phyloP scores from a whole-genome alignment of 2,113 vertebrate species.

The Notarius lentiginosus region DNA sequence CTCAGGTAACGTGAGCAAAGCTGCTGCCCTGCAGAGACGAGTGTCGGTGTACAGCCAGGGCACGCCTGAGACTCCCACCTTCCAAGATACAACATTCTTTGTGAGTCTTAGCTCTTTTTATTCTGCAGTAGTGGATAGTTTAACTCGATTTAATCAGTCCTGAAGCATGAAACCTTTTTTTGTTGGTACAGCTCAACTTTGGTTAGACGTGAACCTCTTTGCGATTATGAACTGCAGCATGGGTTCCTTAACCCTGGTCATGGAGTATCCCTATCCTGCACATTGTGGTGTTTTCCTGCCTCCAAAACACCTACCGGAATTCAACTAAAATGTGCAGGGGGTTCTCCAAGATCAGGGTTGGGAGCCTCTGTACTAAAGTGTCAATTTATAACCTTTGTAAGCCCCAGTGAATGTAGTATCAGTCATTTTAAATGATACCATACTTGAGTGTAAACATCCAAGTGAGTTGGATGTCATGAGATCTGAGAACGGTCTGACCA shows the following conservation, averaged over 20 bases:
- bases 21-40: slow-evolving; percentile 87
- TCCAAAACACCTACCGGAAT: background rate
- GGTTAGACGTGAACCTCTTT: background rate
- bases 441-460: background rate
- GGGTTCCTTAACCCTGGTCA: background rate
- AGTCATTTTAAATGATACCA: background rate
- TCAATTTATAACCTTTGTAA: background rate
- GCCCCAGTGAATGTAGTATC: background rate
- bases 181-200: background rate
- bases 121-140: background rate
- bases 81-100: slow-evolving; percentile 92
- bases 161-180: background rate
- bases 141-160: background rate
- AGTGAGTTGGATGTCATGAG: background rate
- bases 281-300: background rate
- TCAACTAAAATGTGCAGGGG: background rate
- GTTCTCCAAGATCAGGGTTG: background rate
- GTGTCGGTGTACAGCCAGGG: slow-evolving; percentile 97
- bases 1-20: slow-evolving; percentile 84
- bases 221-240: background rate
- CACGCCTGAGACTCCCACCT: slow-evolving; percentile 92
- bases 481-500: background rate
- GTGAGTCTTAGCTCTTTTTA: slow-evolving; percentile 75
- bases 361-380: background rate
- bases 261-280: background rate